Conservation (phyloP, 2,113 vertebrate genomes). For the rat (Rattus norvegicus) region DNA sequence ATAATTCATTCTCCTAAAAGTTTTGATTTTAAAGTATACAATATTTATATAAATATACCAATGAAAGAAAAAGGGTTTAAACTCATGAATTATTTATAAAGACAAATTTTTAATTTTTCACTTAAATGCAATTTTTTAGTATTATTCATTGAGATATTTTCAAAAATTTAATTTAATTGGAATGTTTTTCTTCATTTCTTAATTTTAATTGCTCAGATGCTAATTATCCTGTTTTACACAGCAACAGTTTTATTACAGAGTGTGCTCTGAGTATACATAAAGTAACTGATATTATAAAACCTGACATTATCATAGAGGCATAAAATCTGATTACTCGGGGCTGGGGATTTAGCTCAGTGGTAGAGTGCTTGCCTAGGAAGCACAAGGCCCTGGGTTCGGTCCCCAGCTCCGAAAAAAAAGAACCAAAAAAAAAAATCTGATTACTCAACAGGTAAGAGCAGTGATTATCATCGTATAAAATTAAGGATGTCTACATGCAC, state of each 20-base stretch:
- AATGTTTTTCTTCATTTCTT: not conserved
- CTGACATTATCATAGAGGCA: not conserved
- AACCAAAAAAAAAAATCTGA: too few relatives aligned
- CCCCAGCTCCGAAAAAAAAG: too few relatives aligned
- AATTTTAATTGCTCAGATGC: slow-evolving; percentile 21
- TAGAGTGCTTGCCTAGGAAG: too few relatives aligned
- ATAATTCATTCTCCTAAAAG: not conserved
- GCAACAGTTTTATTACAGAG: slow-evolving; percentile 7
- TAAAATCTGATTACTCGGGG: slow-evolving; percentile 40
- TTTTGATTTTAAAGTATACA: not conserved
- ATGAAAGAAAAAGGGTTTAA: not conserved
- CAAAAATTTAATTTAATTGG: not conserved
- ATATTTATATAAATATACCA: not conserved
- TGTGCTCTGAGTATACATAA: not conserved
- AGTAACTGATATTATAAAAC: not conserved
- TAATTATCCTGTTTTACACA: slow-evolving; percentile 44
- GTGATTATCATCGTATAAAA: not conserved
- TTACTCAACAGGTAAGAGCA: not conserved
- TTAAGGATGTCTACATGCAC: not conserved
- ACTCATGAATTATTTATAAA: slow-evolving; percentile 1
- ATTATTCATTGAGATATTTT: slow-evolving; percentile 1
- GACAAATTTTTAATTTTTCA: slow-evolving; percentile 21
- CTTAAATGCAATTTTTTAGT: not conserved
- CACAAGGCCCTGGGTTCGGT: too few relatives aligned
- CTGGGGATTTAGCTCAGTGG: too few relatives aligned